Evolutionary conservation across 1,140 invertebrate genomes (phyloP), one percentile per base, ranked within the genome.

Genomic region (Philotrypesis tridentata): DNA sequence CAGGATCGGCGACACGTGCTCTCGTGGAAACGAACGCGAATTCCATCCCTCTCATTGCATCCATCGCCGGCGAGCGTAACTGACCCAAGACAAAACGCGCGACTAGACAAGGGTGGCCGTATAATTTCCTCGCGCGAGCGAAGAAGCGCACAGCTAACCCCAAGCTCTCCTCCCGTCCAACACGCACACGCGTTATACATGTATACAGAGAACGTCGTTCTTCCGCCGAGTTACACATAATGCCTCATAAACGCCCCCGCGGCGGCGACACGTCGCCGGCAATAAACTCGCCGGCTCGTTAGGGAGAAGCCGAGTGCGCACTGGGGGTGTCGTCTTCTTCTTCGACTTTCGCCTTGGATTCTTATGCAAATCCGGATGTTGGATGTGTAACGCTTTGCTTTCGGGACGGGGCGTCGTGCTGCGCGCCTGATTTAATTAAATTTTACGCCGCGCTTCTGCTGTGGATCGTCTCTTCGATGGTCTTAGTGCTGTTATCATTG

Each of bases 171-270:
- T 55, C 17, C 48, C 21, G 48, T 17, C 21, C 17, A n/a, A n/a
- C n/a, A n/a, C n/a, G n/a, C n/a, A n/a, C n/a, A n/a, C n/a, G n/a
- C n/a, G n/a, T n/a, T n/a, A n/a, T n/a, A n/a, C n/a, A n/a, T n/a
- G 14, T 55, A 55, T 55, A n/a, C n/a, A 55, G 21, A n/a, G n/a
- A n/a, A 55, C 48, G 21, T 89, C 88, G 88, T 91, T 91, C 88
- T 92, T 91, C 89, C 90, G 87, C 85, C 86, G 87, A 88, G 90
- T 91, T 91, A 90, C 90, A 91, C 90, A 91, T 92, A 91, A 92
- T 91, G 90, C 89, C 90, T 92, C 90, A 91, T 91, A 92, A 91
- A 92, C 89, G 90, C 89, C 90, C 89, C 88, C 87, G 89, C 84
- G 76, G 73, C 83, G 86, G 84, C 86, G 87, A 88, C 89, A 88